A percentile compares a stretch with the other conserved stretches of the same genome.
phyloP scores from a whole-genome alignment of 2,797 vertebrate genomes.

The Podarcis siculus region DNA sequence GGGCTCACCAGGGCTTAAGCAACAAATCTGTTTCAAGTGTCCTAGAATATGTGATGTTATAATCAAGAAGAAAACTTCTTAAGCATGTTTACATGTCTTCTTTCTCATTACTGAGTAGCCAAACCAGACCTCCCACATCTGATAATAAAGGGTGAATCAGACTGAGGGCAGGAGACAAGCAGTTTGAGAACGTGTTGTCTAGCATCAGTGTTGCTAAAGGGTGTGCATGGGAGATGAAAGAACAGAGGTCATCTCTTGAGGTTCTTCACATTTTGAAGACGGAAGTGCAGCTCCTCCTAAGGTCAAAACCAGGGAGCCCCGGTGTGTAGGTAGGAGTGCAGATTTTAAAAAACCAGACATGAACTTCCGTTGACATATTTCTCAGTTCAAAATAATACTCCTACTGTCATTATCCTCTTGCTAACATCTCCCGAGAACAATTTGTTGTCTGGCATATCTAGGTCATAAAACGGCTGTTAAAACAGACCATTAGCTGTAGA shows the following conservation, averaged over 20 bases:
- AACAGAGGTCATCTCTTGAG: not conserved
- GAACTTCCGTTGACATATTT: constrained; percentile 16
- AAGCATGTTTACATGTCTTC: too few species aligned
- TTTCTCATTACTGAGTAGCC: not conserved
- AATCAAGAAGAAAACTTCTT: not conserved
- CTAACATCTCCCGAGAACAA: not conserved
- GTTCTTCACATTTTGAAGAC: not conserved
- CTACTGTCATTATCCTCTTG: not conserved
- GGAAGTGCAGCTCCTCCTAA: not conserved
- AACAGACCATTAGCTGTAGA: constrained; percentile 15
- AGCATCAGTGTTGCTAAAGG: not conserved
- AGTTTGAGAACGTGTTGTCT: not conserved
- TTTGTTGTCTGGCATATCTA: constrained; percentile 31
- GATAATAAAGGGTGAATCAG: not conserved
- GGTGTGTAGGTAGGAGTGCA: not conserved
- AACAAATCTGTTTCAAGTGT: too few species aligned
- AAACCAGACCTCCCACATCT: not conserved
- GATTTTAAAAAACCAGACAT: not conserved
- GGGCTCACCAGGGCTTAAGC: not conserved
- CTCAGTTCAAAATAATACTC: constrained; percentile 4
- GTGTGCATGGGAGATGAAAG: not conserved
- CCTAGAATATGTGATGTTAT: too few species aligned
- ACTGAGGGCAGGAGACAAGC: not conserved
- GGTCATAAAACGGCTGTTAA: constrained; percentile 27
- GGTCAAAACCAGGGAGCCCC: not conserved